These are phyloP conservation scores for Indri indri DNA, from an alignment of 2,113 vertebrate species.

Conservation along the genomic window DNA sequence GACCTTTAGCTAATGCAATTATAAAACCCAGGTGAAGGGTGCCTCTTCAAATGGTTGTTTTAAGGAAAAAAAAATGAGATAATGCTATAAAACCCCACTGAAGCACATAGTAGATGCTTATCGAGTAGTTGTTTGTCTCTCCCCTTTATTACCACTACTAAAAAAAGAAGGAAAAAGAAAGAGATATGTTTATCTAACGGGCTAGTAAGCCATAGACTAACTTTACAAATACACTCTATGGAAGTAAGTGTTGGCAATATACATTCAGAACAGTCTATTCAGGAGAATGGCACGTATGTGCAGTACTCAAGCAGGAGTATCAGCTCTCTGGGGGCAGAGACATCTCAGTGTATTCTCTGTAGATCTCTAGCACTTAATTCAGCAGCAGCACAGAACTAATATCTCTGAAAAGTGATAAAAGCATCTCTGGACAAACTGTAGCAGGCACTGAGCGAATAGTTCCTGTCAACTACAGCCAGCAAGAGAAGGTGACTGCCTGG, in stretches of 20 bases:
- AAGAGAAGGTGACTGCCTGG: not conserved
- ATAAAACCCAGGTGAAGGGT: not conserved
- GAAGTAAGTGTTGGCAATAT: not conserved
- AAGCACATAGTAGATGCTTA: accelerated
- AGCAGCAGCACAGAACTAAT: not conserved
- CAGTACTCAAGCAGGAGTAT: accelerated
- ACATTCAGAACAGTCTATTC: not conserved
- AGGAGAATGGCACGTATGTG: accelerated
- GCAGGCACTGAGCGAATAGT: not conserved
- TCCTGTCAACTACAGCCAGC: not conserved
- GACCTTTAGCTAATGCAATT: not conserved
- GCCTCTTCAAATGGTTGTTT: not conserved
- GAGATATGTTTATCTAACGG: accelerated
- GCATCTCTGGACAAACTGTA: not conserved
- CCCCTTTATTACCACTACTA: not conserved
- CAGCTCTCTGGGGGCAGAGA: not conserved
- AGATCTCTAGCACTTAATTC: not conserved
- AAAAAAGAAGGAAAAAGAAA: not conserved
- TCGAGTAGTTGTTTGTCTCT: no score
- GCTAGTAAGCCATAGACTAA: not conserved
- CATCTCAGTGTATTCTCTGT: no score
- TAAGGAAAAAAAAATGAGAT: not conserved
- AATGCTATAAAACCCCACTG: not conserved
- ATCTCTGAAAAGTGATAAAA: not conserved
- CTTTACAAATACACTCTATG: not conserved